Conservation (phyloP, 2,888 invertebrate genomes). For the Ypsolopha scabrella region DNA sequence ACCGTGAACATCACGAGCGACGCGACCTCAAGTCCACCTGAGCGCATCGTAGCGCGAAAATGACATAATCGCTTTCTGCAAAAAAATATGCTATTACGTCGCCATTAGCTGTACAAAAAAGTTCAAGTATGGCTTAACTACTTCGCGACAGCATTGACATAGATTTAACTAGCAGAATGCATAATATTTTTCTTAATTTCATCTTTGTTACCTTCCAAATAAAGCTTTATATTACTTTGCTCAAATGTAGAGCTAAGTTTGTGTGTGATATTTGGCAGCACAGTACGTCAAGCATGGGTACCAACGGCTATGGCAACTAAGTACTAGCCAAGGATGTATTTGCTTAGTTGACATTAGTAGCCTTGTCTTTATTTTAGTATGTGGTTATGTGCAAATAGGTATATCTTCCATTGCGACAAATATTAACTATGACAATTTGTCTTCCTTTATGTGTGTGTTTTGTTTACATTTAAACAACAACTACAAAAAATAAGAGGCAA, state of each 20-base stretch:
- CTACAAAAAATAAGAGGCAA: too few species aligned
- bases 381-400: background rate
- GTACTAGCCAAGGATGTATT: slow-evolving; percentile 13
- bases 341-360: background rate
- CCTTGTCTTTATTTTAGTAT: background rate
- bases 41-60: slow-evolving; percentile 65
- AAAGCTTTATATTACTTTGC: too few species aligned
- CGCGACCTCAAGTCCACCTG: slow-evolving; percentile 51
- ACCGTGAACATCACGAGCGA: slow-evolving; percentile 20
- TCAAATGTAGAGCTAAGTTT: too few species aligned
- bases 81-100: slow-evolving; percentile 43
- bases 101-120: slow-evolving; percentile 33
- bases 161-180: slow-evolving; percentile 27
- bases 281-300: slow-evolving; percentile 25
- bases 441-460: too few species aligned
- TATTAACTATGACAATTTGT: too few species aligned
- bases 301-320: slow-evolving; percentile 4
- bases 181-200: background rate
- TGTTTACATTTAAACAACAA: background rate
- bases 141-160: slow-evolving; percentile 59
- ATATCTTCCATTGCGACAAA: background rate
- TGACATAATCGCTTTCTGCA: slow-evolving; percentile 39
- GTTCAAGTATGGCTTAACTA: slow-evolving; percentile 13
- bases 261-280: slow-evolving; percentile 10
- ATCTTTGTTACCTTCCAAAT: too few species aligned